Evolutionary conservation across 2,888 invertebrate species (phyloP).

Genomic region (Elmis aenea): DNA sequence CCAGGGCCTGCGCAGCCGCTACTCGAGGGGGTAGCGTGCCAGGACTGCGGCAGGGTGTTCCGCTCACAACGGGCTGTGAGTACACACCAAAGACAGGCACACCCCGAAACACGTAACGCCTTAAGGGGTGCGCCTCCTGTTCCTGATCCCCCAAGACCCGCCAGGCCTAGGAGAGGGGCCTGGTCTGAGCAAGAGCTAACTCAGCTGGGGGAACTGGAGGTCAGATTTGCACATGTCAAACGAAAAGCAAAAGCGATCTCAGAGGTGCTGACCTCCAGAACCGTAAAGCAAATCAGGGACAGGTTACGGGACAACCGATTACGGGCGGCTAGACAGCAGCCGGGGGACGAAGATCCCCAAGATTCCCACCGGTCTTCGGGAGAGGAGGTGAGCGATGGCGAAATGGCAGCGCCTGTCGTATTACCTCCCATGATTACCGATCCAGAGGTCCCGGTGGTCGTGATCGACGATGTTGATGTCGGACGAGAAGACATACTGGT

Average conservation of each 20-base stretch:
- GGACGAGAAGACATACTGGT: neutral
- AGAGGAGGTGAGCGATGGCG: no score
- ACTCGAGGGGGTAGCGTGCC: neutral
- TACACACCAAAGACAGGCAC: neutral
- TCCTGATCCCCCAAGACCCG: neutral
- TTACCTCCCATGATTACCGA: no score
- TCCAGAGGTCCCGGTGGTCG: neutral
- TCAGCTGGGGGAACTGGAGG: neutral
- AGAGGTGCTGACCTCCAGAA: neutral
- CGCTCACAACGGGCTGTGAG: neutral
- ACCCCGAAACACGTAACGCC: neutral
- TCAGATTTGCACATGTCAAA: neutral
- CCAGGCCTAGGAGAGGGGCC: neutral
- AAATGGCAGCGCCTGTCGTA: no score
- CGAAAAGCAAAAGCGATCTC: neutral
- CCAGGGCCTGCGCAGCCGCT: neutral
- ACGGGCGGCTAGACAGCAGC: neutral
- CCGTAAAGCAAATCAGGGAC: neutral
- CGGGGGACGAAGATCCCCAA: no score
- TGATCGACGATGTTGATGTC: neutral
- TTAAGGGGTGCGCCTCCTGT: neutral
- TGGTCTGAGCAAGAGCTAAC: neutral
- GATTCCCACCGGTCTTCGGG: no score
- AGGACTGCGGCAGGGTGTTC: neutral
- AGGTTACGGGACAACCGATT: neutral